phyloP scores from a whole-genome alignment of 2,113 vertebrate genomes.

The Kryptolebias marmoratus region DNA sequence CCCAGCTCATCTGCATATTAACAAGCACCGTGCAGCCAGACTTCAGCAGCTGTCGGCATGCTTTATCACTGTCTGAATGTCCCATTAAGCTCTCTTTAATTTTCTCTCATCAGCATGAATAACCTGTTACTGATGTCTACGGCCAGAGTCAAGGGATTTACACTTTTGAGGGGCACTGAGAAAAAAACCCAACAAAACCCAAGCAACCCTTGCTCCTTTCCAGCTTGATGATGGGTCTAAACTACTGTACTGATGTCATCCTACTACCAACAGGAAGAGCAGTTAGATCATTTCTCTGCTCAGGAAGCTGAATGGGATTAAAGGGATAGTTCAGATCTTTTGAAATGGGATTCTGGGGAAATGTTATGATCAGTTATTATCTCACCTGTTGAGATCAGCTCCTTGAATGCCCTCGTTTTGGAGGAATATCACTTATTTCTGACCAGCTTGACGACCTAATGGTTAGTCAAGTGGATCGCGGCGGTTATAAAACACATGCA shows the following conservation, averaged over 20 bases:
- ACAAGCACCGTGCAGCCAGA: conserved; percentile 55
- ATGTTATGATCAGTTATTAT: no score
- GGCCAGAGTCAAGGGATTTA: conserved; percentile 50
- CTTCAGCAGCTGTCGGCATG: conserved; percentile 68
- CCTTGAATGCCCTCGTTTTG: no score
- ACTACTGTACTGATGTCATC: conserved; percentile 23
- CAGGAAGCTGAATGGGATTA: no score
- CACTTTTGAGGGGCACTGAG: conserved; percentile 54
- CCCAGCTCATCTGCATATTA: conserved; percentile 60
- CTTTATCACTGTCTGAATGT: conserved; percentile 68
- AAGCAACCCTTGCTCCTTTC: conserved; percentile 50
- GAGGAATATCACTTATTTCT: no score
- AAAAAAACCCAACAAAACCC: conserved; percentile 23
- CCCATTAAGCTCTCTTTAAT: conserved; percentile 69
- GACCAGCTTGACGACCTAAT: no score
- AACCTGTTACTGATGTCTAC: conserved; percentile 66
- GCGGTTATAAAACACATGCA: no score
- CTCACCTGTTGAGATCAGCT: no score
- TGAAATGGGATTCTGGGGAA: no score
- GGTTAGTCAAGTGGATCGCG: no score
- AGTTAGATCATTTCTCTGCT: conserved; percentile 23
- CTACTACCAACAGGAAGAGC: conserved; percentile 19
- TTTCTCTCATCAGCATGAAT: conserved; percentile 69
- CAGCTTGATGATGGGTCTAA: conserved; percentile 54
- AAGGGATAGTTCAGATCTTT: no score